phyloP scores from a whole-genome alignment of 2,113 vertebrate genomes.

The Lagopus muta region DNA sequence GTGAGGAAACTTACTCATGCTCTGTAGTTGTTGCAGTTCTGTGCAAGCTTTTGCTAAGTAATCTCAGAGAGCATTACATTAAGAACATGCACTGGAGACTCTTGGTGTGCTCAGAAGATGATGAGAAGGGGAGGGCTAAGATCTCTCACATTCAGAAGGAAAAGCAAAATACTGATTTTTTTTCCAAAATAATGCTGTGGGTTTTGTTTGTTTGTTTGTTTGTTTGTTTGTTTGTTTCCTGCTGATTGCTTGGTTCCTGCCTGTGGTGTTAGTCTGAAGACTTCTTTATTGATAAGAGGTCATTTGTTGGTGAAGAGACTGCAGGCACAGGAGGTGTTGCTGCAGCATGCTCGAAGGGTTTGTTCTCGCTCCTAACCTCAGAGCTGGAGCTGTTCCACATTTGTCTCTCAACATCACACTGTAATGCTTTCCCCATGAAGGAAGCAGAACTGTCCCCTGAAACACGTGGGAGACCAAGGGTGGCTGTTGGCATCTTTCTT shows the following conservation, averaged over 20 bases:
- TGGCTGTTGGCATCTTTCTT: background rate
- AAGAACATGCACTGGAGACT: background rate
- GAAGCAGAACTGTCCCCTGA: background rate
- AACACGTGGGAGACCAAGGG: background rate
- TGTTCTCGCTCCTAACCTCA: background rate
- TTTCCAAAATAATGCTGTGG: background rate
- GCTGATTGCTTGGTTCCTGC: background rate
- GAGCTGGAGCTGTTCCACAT: background rate
- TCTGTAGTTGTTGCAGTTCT: background rate
- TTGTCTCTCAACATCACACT: background rate
- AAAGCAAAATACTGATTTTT: background rate
- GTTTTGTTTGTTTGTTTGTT: background rate
- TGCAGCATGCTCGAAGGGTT: background rate
- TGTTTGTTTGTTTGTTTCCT: background rate
- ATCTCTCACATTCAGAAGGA: background rate
- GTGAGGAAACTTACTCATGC: background rate
- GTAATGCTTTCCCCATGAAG: background rate
- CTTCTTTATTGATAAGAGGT: background rate
- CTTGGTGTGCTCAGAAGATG: background rate
- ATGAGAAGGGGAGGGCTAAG: background rate
- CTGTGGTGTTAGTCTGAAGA: background rate
- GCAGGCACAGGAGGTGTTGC: background rate
- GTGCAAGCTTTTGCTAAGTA: background rate
- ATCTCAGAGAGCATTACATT: background rate
- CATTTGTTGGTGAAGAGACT: background rate